These are phyloP conservation scores for Patiria pectinifera DNA, from an alignment of 53 echinoderm and acorn worm genomes.

Conservation along the genomic window DNA sequence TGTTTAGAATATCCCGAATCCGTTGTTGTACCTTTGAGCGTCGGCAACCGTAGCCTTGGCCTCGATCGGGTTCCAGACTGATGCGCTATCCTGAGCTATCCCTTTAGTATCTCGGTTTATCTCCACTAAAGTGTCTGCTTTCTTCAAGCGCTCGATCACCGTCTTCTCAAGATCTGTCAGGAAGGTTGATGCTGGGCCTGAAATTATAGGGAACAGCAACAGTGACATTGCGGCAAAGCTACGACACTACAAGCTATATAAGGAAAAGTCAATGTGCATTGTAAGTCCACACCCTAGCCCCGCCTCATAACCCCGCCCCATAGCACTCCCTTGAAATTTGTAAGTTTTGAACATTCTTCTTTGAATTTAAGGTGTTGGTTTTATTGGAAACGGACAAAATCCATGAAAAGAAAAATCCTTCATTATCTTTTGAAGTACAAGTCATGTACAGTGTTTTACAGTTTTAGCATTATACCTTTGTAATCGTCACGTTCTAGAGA, in stretches of 20 bases:
- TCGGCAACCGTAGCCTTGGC: neutral
- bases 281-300: too few relatives aligned
- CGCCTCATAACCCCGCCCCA: too few relatives aligned
- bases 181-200: neutral
- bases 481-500: neutral
- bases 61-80: neutral
- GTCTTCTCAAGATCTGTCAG: neutral
- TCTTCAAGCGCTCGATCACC: slow-evolving; percentile 5
- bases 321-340: too few relatives aligned
- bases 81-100: neutral
- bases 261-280: too few relatives aligned
- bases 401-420: too few relatives aligned
- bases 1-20: too few relatives aligned
- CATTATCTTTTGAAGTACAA: too few relatives aligned
- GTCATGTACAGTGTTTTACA: too few relatives aligned
- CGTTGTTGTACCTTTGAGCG: neutral
- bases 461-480: neutral
- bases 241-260: too few relatives aligned
- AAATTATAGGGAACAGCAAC: neutral
- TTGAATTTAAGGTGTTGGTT: too few relatives aligned
- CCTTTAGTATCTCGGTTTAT: neutral
- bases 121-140: neutral
- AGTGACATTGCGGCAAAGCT: neutral
- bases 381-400: too few relatives aligned
- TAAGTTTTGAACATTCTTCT: too few relatives aligned